Conservation (phyloP, 2,797 vertebrate species). For the Apogon hyalosoma region DNA sequence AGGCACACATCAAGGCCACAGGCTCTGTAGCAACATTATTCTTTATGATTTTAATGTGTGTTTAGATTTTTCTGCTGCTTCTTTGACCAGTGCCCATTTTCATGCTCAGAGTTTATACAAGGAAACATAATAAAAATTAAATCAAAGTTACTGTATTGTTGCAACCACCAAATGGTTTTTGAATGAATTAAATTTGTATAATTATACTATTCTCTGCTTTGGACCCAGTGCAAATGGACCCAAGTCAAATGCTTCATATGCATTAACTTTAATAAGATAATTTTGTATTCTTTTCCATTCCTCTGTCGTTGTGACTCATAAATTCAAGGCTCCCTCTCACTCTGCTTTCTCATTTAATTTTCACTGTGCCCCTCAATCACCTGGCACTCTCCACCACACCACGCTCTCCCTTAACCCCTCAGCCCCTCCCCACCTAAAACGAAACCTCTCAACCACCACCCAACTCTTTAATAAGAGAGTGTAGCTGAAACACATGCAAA, state of each 20-base stretch:
- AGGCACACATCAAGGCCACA: too few relatives aligned
- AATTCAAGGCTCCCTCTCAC: constrained; percentile 14
- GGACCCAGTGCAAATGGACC: too few relatives aligned
- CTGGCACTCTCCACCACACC: constrained; percentile 31
- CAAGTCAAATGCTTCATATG: not conserved
- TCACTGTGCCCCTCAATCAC: constrained; percentile 42
- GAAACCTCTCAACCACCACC: constrained; percentile 39
- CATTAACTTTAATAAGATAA: constrained; percentile 18
- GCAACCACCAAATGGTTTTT: too few relatives aligned
- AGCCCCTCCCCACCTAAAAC: constrained; percentile 46
- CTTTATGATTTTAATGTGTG: too few relatives aligned
- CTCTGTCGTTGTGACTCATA: constrained; percentile 7
- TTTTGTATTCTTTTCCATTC: constrained; percentile 27
- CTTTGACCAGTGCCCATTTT: too few relatives aligned
- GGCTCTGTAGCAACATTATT: too few relatives aligned
- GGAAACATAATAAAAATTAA: too few relatives aligned
- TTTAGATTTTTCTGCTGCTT: too few relatives aligned
- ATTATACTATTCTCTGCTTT: too few relatives aligned
- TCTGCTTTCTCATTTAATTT: constrained; percentile 30
- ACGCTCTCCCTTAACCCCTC: constrained; percentile 34
- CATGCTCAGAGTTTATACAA: too few relatives aligned
- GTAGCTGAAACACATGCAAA: constrained; percentile 84
- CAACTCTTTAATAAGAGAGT: constrained; percentile 74
- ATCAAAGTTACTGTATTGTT: too few relatives aligned
- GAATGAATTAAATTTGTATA: too few relatives aligned